Evolutionary conservation across 2,888 invertebrate species (phyloP), one percentile per base, ranked within the genome.

Genomic region (Melangyna quadrimaculata): DNA sequence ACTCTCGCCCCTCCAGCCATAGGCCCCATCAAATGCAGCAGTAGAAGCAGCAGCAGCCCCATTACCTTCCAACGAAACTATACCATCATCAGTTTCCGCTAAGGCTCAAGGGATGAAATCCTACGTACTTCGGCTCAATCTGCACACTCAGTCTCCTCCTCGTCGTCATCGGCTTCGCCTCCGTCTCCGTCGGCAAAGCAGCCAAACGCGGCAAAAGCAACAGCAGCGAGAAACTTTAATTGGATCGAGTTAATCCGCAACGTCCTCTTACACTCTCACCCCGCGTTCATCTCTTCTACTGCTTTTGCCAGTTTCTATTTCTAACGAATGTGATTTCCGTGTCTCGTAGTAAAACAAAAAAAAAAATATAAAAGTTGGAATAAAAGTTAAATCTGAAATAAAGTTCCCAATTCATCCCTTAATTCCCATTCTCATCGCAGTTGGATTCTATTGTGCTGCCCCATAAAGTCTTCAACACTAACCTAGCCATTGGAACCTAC

Each of bases 211-310:
- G 53, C 80, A 74, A 27, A 63, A 74, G 67, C 74, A 80, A 53
- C 74, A 82, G 51, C 81, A 78, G 81, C 72, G 67, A 48, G 61
- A 84, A 77, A 84, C 75, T 80, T 84, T 81, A 81, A 81, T 86
- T 86, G 81, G 77, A 86, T 86, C 77, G 63, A 86, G 77, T 86
- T 78, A 81, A 81, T 86, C 77, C 75, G 65, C 40, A 19, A 37
- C 71, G 51, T n/a, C 32, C 48, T 27, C 22, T 19, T 12, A 43
- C 40, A 37, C 8, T 14, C 40, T 43, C 37, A 32, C 8, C 19
- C 51, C 51, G 29, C 22, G 29, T 22, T 45, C 27, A 24, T 19
- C n/a, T 45, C 57, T 55, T 55, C 17, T 19, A 6, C 61, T 57
- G 32, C 40, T 22, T 48, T 17, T 24, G 17, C 19, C 29, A 32